These are phyloP conservation scores for Alligator sinensis DNA, from an alignment of 2,113 vertebrate species.

Conservation along the genomic window DNA sequence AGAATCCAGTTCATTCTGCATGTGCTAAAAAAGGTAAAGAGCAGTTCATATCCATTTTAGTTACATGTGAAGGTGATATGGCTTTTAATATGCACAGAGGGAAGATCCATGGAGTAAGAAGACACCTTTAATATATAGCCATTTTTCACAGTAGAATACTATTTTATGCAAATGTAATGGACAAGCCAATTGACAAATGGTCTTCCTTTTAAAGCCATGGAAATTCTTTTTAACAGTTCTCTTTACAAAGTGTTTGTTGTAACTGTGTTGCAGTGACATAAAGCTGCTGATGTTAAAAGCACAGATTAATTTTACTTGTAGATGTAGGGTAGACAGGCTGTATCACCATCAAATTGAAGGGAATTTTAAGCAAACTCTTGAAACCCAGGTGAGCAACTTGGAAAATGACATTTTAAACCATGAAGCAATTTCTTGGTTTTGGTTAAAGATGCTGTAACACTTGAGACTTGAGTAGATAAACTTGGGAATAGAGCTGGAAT, in stretches of 20 bases:
- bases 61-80: not conserved
- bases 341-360: not conserved
- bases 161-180: not conserved
- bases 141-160: not conserved
- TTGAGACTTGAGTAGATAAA: not conserved
- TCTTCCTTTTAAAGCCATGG: not conserved
- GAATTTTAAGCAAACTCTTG: not conserved
- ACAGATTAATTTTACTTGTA: slow-evolving; percentile 17
- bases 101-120: not conserved
- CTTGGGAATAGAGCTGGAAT: not conserved
- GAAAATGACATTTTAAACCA: not conserved
- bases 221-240: slow-evolving; percentile 9
- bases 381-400: not conserved
- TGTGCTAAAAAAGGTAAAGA: slow-evolving; percentile 6
- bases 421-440: not conserved
- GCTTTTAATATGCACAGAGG: slow-evolving; percentile 16
- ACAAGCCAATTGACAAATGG: not conserved
- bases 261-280: not conserved
- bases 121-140: not conserved
- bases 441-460: not conserved
- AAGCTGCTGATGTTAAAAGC: slow-evolving; percentile 9
- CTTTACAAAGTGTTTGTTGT: not conserved
- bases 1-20: slow-evolving; percentile 28
- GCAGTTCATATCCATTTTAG: not conserved
- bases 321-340: not conserved